A percentile compares a stretch with the other conserved stretches of the same genome.
These are phyloP conservation scores for Lasioglossum villosulum DNA, from an alignment of 2,888 invertebrate genomes.

Conservation along the genomic window DNA sequence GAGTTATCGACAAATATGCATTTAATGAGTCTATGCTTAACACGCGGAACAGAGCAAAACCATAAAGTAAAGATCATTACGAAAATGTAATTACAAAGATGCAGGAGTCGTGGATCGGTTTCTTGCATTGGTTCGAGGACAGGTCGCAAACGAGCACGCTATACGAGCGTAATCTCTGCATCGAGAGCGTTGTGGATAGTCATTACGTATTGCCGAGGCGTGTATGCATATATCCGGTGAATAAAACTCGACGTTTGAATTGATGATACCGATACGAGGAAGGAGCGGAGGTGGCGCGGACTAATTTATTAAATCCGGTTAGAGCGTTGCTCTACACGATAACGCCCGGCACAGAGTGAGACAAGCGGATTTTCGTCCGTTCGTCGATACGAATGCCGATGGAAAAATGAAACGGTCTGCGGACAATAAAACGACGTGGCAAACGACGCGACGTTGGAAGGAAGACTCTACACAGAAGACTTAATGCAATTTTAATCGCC, in stretches of 20 bases:
- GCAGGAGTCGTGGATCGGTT: neutral
- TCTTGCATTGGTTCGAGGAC: neutral
- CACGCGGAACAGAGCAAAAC: neutral
- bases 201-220: constrained; percentile 42
- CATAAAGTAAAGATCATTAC: neutral
- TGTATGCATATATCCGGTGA: constrained; percentile 49
- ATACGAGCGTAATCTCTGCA: constrained; percentile 9
- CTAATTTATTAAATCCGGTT: constrained; percentile 61
- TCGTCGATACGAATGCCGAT: constrained; percentile 6
- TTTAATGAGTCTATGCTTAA: too few relatives aligned
- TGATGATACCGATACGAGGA: constrained; percentile 42
- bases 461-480: neutral
- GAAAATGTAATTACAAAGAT: neutral
- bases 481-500: constrained; percentile 24
- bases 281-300: constrained; percentile 31
- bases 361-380: constrained; percentile 12
- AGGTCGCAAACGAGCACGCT: constrained; percentile 5
- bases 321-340: constrained; percentile 24
- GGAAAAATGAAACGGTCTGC: neutral
- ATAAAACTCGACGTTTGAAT: constrained; percentile 53
- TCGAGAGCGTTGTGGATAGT: constrained; percentile 22
- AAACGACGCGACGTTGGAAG: neutral
- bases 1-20: too few relatives aligned
- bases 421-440: neutral
- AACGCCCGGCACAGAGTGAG: constrained; percentile 24